Base-by-base conservation (phyloP, 2,797 vertebrate genomes). In the Sebastes hubbsi region DNA sequence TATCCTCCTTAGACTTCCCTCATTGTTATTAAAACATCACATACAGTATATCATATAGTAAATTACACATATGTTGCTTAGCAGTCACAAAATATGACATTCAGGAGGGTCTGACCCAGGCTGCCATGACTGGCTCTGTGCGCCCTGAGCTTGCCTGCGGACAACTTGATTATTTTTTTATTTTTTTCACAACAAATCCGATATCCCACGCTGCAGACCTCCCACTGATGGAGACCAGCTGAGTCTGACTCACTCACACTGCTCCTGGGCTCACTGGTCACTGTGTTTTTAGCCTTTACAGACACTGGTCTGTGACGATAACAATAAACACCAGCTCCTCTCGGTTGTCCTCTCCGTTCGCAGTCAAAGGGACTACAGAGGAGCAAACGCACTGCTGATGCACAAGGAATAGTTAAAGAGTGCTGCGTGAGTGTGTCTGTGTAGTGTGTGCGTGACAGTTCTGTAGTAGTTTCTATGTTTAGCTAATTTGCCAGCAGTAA, bases 161-260 rank as follows among this genome's bases (percentile, higher is more conserved):
- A 71, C 67, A 83, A 72, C 73, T 32, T 54, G 56, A 68, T 82
- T 80, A 1, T 49, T 49, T n/a, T 52, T 14, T 75, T 55, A 77
- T 58, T 65, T 12, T 20, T 58, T 18, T 12, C 27, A 63, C 75
- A 55, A 77, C 83, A 89, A 90, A 90, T 88, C 79, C 79, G 83
- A 84, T 85, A 66, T 72, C 76, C 75, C 77, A 63, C 82, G 34
- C 80, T 79, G 85, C 87, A 84, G 85, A 78, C 85, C 81, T 88
- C 87, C 88, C 82, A 59, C 87, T 83, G 88, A 90, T 78, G 77
- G 71, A 89, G 88, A 75, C 82, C 87, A 90, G 86, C 91, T 82
- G 84, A 91, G 86, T 68, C 78, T 90, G 91, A 90, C 77, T 94
- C 87, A 91, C 87, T 85, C 84, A 68, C 85, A 69, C 54, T 63